phyloP scores from a whole-genome alignment of 2,888 invertebrate species.

The Chaetogeoica ovagalla region DNA sequence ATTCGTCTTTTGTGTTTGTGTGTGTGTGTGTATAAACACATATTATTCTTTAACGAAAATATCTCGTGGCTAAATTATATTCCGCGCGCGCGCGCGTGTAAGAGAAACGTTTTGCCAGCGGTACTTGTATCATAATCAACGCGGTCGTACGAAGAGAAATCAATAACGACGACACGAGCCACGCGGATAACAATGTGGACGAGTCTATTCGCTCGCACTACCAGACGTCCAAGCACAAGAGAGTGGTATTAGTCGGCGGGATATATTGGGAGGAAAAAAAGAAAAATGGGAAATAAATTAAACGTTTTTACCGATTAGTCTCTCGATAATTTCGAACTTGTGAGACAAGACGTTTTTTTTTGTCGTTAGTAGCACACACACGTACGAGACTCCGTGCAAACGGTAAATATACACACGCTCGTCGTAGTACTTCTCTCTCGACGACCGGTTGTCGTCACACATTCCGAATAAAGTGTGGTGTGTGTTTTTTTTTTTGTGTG shows the following conservation, averaged over 20 bases:
- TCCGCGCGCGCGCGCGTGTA: background rate
- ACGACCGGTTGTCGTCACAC: conserved; percentile 14
- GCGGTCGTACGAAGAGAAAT: conserved; percentile 21
- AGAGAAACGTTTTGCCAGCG: conserved; percentile 25
- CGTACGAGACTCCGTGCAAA: background rate
- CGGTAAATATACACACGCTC: conserved; percentile 9
- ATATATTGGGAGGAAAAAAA: background rate
- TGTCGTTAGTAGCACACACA: conserved; percentile 18
- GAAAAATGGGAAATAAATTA: too few species aligned
- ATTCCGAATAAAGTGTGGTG: conserved; percentile 10
- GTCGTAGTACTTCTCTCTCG: background rate
- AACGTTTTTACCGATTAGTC: background rate
- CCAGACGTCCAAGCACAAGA: background rate
- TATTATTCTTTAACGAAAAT: conserved; percentile 15
- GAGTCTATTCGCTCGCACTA: too few species aligned
- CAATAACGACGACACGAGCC: background rate
- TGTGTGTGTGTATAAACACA: too few species aligned
- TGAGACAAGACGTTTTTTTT: background rate
- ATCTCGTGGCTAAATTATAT: background rate
- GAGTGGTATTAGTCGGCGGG: background rate
- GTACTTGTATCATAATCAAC: conserved; percentile 25
- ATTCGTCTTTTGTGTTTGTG: conserved; percentile 13
- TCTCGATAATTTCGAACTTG: conserved; percentile 1
- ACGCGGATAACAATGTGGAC: too few species aligned
- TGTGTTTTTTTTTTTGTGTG: conserved; percentile 28